These are phyloP conservation scores for Brachyhypopomus gauderio DNA, from an alignment of 2,113 vertebrate species.

Conservation along the genomic window DNA sequence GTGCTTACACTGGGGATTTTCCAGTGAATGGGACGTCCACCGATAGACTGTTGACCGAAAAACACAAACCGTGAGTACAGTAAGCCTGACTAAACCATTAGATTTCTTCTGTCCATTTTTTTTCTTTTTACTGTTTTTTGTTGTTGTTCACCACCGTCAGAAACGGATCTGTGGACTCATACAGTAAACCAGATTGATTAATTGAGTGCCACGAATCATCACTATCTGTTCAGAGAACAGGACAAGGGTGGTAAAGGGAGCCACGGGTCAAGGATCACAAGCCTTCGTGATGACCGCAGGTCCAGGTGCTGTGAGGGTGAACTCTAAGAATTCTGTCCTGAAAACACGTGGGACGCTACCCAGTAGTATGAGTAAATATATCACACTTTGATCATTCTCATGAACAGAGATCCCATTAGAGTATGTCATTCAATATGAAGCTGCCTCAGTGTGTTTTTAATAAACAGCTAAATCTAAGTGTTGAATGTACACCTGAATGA, in stretches of 20 bases:
- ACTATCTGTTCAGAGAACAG: constrained; percentile 41
- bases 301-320: neutral
- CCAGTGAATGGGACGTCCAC: constrained; percentile 40
- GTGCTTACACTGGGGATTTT: constrained; percentile 35
- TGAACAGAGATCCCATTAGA: neutral
- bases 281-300: neutral
- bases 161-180: constrained; percentile 6
- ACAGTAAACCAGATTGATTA: constrained; percentile 37
- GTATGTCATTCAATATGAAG: neutral
- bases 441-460: neutral
- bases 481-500: too few relatives aligned
- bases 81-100: neutral
- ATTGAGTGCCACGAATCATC: constrained; percentile 30
- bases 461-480: too few relatives aligned
- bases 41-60: constrained; percentile 42
- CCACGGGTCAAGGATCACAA: constrained; percentile 9
- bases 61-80: constrained; percentile 40
- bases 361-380: neutral
- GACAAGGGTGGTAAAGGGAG: constrained; percentile 23
- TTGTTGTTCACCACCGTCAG: neutral
- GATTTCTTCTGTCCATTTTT: neutral
- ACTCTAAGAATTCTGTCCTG: neutral
- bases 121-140: neutral
- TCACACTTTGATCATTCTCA: neutral
- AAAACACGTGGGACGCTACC: too few relatives aligned